Evolutionary conservation across 2,797 vertebrate genomes (phyloP), one percentile per base, ranked within the genome.

Genomic region (Gastrophryne carolinensis): DNA sequence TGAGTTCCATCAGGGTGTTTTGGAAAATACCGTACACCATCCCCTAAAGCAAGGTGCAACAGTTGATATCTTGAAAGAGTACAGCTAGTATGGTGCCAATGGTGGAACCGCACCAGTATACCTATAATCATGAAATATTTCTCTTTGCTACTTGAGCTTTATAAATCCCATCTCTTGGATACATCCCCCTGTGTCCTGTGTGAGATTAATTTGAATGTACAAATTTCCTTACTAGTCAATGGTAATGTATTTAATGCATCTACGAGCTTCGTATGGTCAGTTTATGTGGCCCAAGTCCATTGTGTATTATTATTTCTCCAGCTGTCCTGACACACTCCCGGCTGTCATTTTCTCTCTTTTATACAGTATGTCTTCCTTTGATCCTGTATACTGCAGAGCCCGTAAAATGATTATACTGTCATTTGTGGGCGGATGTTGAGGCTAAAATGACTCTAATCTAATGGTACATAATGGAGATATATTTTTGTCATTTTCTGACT

Each of bases 321-420:
- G 35, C 60, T 64, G 34, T 29, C n/a, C 37, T 21, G 34, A 23
- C 54, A 24, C 53, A 58, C 17, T 60, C n/a, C 39, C 10, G 41
- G 6, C 26, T n/a, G 32, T 61, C 29, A 26, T 19, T 68, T 75
- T 49, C 47, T 7, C 4, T 47, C 41, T 26, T 69, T 37, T 54
- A 53, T 54, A 44, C 44, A 47, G 17, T 47, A 8, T 47, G 15
- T 44, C 41, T 60, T 61, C 61, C 41, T 37, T 69, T 61, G 21
- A 75, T 62, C 64, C 24, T 52, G 49, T 67, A 57, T 67, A 35
- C 30, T 17, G 49, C 54, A 34, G 30, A 53, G 53, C 56, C 62
- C 65, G 41, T 50, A 49, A 61, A 53, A 21, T 52, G 54, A 67
- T 58, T 52, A 30, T 44, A 34, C 30, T 19, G 44, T 67, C 47